A percentile compares a stretch with the other conserved stretches of the same genome.
These are phyloP conservation scores for Megaceryle torquata DNA, from an alignment of 2,113 vertebrate genomes.

Conservation along the genomic window DNA sequence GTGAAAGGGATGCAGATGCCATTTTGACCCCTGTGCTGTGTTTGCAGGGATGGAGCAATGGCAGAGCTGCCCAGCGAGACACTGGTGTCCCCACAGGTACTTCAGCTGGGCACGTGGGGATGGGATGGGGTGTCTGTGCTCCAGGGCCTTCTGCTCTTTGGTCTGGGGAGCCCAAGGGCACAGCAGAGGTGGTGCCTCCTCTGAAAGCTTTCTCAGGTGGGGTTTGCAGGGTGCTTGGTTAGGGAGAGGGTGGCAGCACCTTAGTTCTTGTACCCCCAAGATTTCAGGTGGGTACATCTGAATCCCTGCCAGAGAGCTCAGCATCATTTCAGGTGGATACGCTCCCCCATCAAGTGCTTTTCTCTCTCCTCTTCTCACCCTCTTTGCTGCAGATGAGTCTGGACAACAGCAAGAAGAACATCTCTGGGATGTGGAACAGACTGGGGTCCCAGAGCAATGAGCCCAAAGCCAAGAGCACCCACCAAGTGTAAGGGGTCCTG, in stretches of 20 bases:
- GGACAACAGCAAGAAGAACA: background rate
- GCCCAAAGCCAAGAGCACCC: background rate
- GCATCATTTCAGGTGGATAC: accelerated
- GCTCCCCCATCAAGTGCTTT: accelerated
- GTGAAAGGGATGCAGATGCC: background rate
- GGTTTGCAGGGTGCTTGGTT: background rate
- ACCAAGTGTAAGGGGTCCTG: slow-evolving; percentile 52
- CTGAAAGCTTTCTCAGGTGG: background rate
- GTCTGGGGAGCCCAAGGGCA: background rate
- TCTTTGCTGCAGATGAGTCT: background rate
- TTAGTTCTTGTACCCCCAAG: background rate
- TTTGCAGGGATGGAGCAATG: slow-evolving; percentile 8
- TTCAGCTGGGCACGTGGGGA: background rate
- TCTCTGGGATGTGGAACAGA: background rate
- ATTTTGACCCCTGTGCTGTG: background rate
- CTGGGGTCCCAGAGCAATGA: background rate
- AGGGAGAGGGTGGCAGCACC: background rate
- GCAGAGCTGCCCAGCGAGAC: background rate
- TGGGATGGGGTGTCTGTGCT: accelerated
- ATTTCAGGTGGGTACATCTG: accelerated
- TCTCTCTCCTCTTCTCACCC: background rate
- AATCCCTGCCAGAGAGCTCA: background rate
- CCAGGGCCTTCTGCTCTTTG: background rate
- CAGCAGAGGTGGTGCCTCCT: background rate
- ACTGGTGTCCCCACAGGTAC: slow-evolving; percentile 1